These are phyloP conservation scores for Lophius americanus DNA, from an alignment of 2,797 vertebrate species.

Conservation along the genomic window DNA sequence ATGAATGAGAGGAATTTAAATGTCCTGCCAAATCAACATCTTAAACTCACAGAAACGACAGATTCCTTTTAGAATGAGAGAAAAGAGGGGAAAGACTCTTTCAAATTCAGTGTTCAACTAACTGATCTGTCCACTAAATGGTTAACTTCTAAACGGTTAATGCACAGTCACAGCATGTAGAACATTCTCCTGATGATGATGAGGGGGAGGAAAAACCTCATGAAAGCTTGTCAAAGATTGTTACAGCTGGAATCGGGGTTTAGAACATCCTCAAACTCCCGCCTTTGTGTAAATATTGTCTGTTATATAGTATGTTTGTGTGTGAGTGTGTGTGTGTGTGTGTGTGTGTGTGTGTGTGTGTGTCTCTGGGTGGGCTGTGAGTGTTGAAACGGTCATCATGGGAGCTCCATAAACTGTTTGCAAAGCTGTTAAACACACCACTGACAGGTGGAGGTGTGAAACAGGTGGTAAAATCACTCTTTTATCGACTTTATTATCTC, in stretches of 20 bases:
- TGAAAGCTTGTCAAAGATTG: neutral
- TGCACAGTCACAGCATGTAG: neutral
- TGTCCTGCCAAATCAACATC: too few species aligned
- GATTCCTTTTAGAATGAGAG: too few species aligned
- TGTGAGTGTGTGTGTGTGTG: slow-evolving; percentile 13
- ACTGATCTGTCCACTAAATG: too few species aligned
- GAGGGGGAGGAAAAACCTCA: neutral
- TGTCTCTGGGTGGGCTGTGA: slow-evolving; percentile 13
- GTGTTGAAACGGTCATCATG: slow-evolving; percentile 32
- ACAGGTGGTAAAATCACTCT: slow-evolving; percentile 14
- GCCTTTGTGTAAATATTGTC: slow-evolving; percentile 30
- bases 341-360: slow-evolving; percentile 21
- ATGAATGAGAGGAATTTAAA: too few species aligned
- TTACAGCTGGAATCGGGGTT: neutral
- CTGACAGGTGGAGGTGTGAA: slow-evolving; percentile 33
- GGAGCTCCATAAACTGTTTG: slow-evolving; percentile 57
- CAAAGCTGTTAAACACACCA: slow-evolving; percentile 50
- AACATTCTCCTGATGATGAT: neutral
- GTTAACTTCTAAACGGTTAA: too few species aligned
- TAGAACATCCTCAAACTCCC: slow-evolving; percentile 24
- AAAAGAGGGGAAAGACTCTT: too few species aligned
- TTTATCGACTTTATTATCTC: slow-evolving; percentile 10
- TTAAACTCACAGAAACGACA: too few species aligned
- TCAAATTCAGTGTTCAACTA: too few species aligned
- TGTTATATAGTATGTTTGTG: slow-evolving; percentile 17